These are phyloP conservation scores for Ranitomeya variabilis DNA, from an alignment of 2,113 vertebrate species.

Conservation along the genomic window DNA sequence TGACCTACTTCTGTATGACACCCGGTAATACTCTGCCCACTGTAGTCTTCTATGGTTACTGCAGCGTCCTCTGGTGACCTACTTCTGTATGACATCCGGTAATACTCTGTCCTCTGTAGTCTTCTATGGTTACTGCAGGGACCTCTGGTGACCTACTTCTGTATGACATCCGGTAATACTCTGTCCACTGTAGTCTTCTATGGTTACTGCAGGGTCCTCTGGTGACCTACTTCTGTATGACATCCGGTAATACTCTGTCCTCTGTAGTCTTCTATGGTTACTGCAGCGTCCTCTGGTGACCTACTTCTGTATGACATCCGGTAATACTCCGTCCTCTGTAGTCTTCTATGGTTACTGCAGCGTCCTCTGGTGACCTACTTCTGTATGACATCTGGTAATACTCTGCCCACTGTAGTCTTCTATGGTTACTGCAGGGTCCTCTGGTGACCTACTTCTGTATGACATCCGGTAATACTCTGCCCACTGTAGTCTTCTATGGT, in stretches of 20 bases:
- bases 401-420: background rate
- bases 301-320: background rate
- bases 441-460: background rate
- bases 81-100: background rate
- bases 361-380: background rate
- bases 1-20: background rate
- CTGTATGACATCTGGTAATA: background rate
- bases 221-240: background rate
- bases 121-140: background rate
- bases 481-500: background rate
- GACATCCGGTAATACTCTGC: background rate
- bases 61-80: background rate
- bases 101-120: background rate
- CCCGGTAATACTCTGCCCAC: background rate
- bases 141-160: background rate
- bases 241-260: background rate
- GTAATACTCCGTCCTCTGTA: background rate
- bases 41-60: background rate
- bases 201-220: background rate
- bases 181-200: background rate
- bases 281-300: background rate
- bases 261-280: background rate
- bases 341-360: background rate
- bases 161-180: background rate
- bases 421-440: background rate